Percentiles rank a stretch among this genome's conserved stretches.
Conservation (phyloP, 2,888 invertebrate species). For the Slavum lentiscoides region DNA sequence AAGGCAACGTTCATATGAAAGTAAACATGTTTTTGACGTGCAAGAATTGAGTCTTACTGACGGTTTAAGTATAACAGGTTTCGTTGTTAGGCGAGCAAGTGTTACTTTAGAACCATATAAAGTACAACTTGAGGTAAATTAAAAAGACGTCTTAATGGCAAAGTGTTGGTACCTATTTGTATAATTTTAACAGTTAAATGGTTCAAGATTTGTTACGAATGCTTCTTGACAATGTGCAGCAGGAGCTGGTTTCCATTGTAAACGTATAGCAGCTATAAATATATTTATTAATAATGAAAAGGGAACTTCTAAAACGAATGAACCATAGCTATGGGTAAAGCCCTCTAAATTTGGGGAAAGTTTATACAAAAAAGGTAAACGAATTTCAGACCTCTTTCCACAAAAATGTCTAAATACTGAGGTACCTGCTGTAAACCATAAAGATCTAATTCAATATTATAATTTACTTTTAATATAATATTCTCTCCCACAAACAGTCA, state of each 20-base stretch:
- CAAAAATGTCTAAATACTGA: slow-evolving; percentile 15
- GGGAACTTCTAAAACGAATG: neutral
- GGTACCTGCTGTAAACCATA: slow-evolving; percentile 9
- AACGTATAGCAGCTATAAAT: no score
- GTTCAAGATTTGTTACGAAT: slow-evolving; percentile 2
- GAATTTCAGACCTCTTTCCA: slow-evolving; percentile 13
- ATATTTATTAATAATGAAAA: slow-evolving; percentile 11
- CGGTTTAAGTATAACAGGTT: slow-evolving; percentile 10
- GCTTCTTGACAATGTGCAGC: neutral
- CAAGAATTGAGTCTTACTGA: slow-evolving; percentile 5
- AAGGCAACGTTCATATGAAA: neutral
- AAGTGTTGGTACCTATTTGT: neutral
- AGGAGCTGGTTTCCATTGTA: neutral
- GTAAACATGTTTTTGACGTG: slow-evolving; percentile 8
- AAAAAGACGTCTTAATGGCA: neutral
- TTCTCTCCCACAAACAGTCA: no score
- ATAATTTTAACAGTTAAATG: slow-evolving; percentile 10
- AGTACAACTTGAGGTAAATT: slow-evolving; percentile 9
- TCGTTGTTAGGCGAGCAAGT: neutral
- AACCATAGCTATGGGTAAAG: slow-evolving; percentile 9
- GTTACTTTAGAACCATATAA: slow-evolving; percentile 13
- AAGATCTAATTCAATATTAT: slow-evolving; percentile 4
- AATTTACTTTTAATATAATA: slow-evolving; percentile 19
- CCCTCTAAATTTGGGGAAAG: slow-evolving; percentile 11
- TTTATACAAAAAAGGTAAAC: slow-evolving; percentile 10